Evolutionary conservation across 2,113 vertebrate species (phyloP).

Genomic region (Periophthalmus modestus): DNA sequence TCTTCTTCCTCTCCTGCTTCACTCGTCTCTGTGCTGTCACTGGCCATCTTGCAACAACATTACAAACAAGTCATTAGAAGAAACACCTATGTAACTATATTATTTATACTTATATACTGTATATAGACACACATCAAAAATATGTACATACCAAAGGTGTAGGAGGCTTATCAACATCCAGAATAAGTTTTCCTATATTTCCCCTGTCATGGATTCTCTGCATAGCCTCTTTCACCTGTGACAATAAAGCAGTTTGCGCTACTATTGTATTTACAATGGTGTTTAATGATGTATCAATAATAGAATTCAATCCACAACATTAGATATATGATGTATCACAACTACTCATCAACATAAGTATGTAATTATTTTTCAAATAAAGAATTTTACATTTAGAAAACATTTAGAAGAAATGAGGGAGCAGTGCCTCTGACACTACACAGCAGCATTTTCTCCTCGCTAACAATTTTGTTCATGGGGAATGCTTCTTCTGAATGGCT

Average conservation of each 20-base stretch:
- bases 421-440: constrained; percentile 41
- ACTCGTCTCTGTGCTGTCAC: constrained; percentile 97
- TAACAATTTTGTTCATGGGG: constrained; percentile 70
- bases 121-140: background rate
- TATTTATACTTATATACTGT: no score
- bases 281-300: background rate
- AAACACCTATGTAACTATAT: no score
- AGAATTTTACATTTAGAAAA: constrained; percentile 50
- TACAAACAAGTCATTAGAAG: constrained; percentile 1
- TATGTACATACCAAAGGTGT: constrained; percentile 88
- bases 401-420: constrained; percentile 44
- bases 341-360: no score
- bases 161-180: constrained; percentile 95
- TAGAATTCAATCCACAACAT: background rate
- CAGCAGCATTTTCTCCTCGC: constrained; percentile 49
- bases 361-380: constrained; percentile 15
- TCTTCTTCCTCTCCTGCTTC: constrained; percentile 98
- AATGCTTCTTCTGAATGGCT: constrained; percentile 62
- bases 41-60: constrained; percentile 88
- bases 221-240: constrained; percentile 98
- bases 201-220: constrained; percentile 98
- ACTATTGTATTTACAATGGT: background rate
- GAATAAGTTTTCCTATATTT: constrained; percentile 96
- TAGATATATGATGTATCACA: constrained; percentile 2
- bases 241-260: constrained; percentile 24